Evolutionary conservation across 2,113 vertebrate genomes (phyloP).

Genomic region (Apteryx mantelli): DNA sequence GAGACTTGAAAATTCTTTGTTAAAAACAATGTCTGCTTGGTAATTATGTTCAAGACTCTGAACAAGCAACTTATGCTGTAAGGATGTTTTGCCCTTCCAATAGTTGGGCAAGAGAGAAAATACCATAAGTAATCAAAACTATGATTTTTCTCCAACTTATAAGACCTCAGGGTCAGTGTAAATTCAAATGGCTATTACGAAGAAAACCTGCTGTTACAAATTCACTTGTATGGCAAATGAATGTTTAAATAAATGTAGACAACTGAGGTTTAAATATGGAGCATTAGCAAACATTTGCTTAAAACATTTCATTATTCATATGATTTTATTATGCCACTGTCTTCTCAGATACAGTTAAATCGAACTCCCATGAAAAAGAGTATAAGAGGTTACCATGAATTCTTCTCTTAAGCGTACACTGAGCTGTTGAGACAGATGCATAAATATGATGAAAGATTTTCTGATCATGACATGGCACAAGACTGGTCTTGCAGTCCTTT

Average conservation of each 20-base stretch:
- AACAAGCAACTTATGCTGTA: neutral
- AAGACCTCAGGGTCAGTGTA: neutral
- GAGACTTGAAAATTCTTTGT: neutral
- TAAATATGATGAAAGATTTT: neutral
- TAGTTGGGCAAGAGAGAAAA: neutral
- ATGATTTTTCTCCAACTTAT: neutral
- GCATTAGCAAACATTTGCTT: neutral
- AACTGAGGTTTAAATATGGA: neutral
- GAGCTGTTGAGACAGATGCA: neutral
- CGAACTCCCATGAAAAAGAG: neutral
- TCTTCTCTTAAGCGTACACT: neutral
- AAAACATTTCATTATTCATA: neutral
- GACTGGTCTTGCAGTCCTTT: neutral
- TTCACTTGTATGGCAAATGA: neutral
- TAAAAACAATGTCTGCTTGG: neutral
- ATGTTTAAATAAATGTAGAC: neutral
- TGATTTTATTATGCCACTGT: neutral
- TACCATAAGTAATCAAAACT: neutral
- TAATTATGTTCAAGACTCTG: neutral
- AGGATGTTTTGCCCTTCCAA: neutral
- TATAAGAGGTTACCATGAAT: neutral
- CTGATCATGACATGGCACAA: neutral
- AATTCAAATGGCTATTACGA: neutral
- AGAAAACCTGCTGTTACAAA: neutral
- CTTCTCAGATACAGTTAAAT: neutral